These are phyloP conservation scores for Phymastichus coffea DNA, from an alignment of 1,140 invertebrate genomes.

Conservation along the genomic window DNA sequence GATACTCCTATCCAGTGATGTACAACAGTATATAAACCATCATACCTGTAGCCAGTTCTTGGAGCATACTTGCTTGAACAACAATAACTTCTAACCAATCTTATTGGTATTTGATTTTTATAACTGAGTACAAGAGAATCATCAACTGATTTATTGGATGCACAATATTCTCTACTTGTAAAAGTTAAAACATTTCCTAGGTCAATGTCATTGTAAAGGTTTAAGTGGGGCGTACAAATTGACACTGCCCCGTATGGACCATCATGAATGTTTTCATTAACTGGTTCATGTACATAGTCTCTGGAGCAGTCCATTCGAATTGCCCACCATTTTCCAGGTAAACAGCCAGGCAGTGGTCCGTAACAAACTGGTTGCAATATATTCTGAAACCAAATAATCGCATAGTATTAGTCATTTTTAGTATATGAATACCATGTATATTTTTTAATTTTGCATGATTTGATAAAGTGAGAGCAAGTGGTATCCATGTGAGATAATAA, in stretches of 20 bases:
- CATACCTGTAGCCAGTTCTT: slow-evolving; percentile 50
- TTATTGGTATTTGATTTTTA: slow-evolving; percentile 45
- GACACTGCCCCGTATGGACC: slow-evolving; percentile 49
- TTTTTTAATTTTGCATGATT: too few species aligned
- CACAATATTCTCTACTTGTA: slow-evolving; percentile 40
- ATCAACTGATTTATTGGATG: slow-evolving; percentile 4
- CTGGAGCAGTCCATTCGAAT: slow-evolving; percentile 51
- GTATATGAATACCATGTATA: too few species aligned
- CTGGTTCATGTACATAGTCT: slow-evolving; percentile 45
- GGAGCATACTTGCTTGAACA: slow-evolving; percentile 46
- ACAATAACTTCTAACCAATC: slow-evolving; percentile 48
- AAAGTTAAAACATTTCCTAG: slow-evolving; percentile 46
- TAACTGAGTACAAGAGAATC: slow-evolving; percentile 46
- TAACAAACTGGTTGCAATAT: slow-evolving; percentile 37
- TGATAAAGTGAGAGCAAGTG: too few species aligned
- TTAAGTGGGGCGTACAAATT: slow-evolving; percentile 43
- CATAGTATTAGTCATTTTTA: too few species aligned
- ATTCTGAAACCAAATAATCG: slow-evolving; percentile 29
- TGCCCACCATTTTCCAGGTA: slow-evolving; percentile 52
- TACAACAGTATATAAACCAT: slow-evolving; percentile 47
- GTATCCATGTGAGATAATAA: too few species aligned
- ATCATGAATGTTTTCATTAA: slow-evolving; percentile 43
- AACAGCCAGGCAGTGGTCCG: slow-evolving; percentile 41
- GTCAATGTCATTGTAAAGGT: slow-evolving; percentile 42
- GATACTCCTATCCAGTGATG: slow-evolving; percentile 44